Evolutionary conservation across 2,888 invertebrate genomes (phyloP).

Genomic region (Dryococelus australis): DNA sequence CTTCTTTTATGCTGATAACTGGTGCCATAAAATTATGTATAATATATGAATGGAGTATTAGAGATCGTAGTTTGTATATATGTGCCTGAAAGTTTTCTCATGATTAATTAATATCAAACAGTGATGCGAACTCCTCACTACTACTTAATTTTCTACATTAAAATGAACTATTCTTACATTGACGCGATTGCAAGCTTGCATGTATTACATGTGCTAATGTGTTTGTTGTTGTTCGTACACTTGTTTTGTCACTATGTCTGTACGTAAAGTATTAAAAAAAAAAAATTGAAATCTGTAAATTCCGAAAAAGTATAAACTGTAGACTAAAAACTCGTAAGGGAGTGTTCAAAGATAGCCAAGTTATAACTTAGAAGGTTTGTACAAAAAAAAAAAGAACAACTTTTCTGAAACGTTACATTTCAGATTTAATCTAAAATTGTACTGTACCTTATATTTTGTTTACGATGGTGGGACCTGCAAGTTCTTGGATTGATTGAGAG

Average conservation of each 20-base stretch:
- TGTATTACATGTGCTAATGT: neutral
- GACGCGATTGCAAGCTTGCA: neutral
- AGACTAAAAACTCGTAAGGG: neutral
- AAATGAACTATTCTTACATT: neutral
- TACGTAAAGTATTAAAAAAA: neutral
- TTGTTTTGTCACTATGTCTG: neutral
- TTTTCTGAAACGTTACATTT: neutral
- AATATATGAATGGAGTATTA: neutral
- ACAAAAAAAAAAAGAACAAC: neutral
- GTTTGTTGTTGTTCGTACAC: neutral
- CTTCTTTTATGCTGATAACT: slow-evolving; percentile 16
- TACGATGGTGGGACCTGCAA: neutral
- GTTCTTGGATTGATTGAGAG: neutral
- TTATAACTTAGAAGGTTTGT: neutral
- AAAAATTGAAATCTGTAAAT: neutral
- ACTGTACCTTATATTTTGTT: neutral
- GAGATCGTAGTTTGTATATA: neutral
- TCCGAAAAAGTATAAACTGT: neutral
- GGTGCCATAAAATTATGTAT: slow-evolving; percentile 9
- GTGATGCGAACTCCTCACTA: neutral
- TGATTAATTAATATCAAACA: neutral
- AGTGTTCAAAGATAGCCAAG: neutral
- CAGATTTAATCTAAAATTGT: neutral
- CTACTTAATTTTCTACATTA: neutral
- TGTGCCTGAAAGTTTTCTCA: neutral